phyloP scores from a whole-genome alignment of 2,888 invertebrate genomes.

The Torymus aiolomorphi region DNA sequence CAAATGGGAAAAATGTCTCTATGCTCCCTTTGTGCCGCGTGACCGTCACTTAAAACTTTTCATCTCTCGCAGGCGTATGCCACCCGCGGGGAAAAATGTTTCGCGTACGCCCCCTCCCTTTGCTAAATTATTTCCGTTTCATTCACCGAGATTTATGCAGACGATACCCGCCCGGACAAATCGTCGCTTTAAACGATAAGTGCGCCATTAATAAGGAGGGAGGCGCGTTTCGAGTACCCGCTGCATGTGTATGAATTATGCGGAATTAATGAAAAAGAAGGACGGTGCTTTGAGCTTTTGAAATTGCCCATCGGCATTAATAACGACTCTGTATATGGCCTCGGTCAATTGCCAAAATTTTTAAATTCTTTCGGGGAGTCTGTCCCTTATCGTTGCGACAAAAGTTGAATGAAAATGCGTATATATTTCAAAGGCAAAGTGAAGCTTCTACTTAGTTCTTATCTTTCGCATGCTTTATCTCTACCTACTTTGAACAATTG shows the following conservation, averaged over 20 bases:
- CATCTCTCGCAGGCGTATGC: slow-evolving; percentile 21
- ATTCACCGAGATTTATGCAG: slow-evolving; percentile 44
- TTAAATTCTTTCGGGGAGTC: too few species aligned
- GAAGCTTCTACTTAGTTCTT: too few species aligned
- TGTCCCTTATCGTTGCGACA: too few species aligned
- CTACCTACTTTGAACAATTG: too few species aligned
- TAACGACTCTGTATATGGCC: too few species aligned
- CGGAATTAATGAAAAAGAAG: slow-evolving; percentile 17
- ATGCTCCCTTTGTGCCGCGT: slow-evolving; percentile 3
- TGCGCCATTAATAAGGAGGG: slow-evolving; percentile 51
- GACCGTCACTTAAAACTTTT: slow-evolving; percentile 53
- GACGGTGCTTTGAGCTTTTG: background rate
- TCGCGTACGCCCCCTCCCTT: slow-evolving; percentile 46
- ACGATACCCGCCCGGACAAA: slow-evolving; percentile 38
- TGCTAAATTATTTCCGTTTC: slow-evolving; percentile 52
- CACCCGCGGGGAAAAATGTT: slow-evolving; percentile 41
- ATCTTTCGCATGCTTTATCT: too few species aligned
- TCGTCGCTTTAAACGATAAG: slow-evolving; percentile 49
- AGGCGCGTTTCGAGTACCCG: background rate
- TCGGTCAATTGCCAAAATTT: too few species aligned
- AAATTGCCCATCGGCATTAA: too few species aligned
- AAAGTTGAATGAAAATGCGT: too few species aligned
- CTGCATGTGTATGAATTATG: slow-evolving; percentile 1
- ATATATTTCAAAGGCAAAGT: too few species aligned
- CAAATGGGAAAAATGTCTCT: slow-evolving; percentile 31